Base-by-base conservation (phyloP, 2,797 vertebrate genomes). In the Kryptopterus vitreolus region DNA sequence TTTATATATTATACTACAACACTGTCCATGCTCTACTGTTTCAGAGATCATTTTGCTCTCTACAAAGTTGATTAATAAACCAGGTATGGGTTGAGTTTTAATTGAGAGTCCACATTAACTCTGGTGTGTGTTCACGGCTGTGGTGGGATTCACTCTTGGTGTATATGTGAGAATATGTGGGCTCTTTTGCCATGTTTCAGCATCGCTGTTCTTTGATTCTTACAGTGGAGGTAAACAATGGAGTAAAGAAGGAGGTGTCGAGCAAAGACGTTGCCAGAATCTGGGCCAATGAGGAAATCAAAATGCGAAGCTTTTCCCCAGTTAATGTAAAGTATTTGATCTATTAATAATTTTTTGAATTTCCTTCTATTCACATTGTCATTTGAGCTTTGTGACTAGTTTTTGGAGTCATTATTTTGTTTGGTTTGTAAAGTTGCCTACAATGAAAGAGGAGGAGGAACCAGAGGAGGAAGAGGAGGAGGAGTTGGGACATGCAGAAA, bases 401-500 rank as follows among this genome's bases (percentile, higher is more conserved):
- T 81, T 46, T 11, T 29, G 2, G 50, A 18, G 74, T 13, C 73
- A 18, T 76, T 13, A 75, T 16, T 31, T 4, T 79, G 7, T 83
- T 20, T 7, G 52, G 26, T 72, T 71, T 70, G 4, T 80, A 83
- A 98, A 97, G 91, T 91, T 92, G 24, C 95, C 95, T 13, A 94
- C 93, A 83, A 91, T 96, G 75, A 98, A 95, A 86, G 96, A 98
- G 1, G 98, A 99, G 81, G 98, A 99, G 6, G 98, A 99, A 84
- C 95, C 96, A 0, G 98, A 98, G 86, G 98, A 99, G 83, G 98
- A 99, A 84, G 98, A 99, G 79, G 98, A 99, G 50, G 98, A 99
- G 53, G 98, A 99, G 91, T 89, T 99, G 92, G 98, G 97, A 65
- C 97, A 99, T n/a, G 97, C 97, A 8, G 98, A 99, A 88, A 99